Evolutionary conservation across 2,797 vertebrate species (phyloP).

Genomic region (Poeciliopsis presidionis): DNA sequence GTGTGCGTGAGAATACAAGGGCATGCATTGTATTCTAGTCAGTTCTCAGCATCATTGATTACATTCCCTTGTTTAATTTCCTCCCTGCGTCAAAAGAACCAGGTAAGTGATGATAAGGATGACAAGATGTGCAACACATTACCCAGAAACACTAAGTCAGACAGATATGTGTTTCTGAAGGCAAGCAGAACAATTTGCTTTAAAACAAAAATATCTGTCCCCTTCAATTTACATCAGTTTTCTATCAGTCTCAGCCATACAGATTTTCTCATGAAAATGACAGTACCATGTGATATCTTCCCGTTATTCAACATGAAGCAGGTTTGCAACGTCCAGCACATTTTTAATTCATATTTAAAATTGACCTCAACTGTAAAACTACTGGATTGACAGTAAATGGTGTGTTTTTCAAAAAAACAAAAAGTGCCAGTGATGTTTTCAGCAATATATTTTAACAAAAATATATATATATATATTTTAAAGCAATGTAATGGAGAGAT

Average conservation of each 20-base stretch:
- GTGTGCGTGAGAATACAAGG: conserved; percentile 31
- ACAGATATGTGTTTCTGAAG: background rate
- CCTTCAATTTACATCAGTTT: conserved; percentile 6
- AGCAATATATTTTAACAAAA: background rate
- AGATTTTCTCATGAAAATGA: conserved; percentile 1
- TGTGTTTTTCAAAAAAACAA: conserved; percentile 1
- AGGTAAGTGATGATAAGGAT: conserved; percentile 51
- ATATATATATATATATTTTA: background rate
- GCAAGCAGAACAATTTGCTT: conserved; percentile 17
- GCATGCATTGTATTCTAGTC: conserved; percentile 50
- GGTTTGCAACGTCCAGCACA: conserved; percentile 4
- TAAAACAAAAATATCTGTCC: conserved; percentile 10
- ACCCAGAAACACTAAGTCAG: conserved; percentile 6
- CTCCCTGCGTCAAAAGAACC: conserved; percentile 48
- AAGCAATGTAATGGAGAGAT: background rate
- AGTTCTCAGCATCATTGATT: conserved; percentile 54
- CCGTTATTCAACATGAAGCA: conserved; percentile 1
- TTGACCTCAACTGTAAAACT: conserved; percentile 6
- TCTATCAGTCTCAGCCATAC: background rate
- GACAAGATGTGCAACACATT: conserved; percentile 33
- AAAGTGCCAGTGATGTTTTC: background rate
- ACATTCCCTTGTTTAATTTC: conserved; percentile 59
- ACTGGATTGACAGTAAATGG: background rate
- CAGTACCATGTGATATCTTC: background rate
- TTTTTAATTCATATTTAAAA: conserved; percentile 15